A percentile compares a stretch with the other conserved stretches of the same genome.
Conservation (phyloP, 2,888 invertebrate genomes). For the Hirtodrosophila alboralis region DNA sequence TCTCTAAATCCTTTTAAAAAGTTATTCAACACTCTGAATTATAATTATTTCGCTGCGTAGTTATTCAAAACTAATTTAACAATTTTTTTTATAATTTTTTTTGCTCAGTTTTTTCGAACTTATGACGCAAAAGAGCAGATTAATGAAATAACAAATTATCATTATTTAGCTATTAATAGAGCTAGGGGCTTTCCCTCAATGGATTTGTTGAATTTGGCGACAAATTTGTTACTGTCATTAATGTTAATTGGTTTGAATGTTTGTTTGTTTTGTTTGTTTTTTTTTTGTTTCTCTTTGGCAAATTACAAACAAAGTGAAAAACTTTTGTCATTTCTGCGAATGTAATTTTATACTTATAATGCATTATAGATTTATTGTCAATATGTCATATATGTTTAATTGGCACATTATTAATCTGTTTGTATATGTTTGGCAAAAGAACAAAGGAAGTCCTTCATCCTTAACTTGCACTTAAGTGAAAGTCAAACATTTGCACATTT, state of each 20-base stretch:
- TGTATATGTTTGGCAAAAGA: constrained; percentile 12
- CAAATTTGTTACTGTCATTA: constrained; percentile 33
- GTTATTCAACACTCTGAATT: too few relatives aligned
- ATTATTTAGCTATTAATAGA: constrained; percentile 27
- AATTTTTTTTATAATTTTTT: not conserved
- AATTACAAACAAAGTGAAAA: constrained; percentile 24
- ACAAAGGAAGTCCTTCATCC: constrained; percentile 12
- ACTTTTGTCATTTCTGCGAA: constrained; percentile 35
- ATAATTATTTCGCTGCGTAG: too few relatives aligned
- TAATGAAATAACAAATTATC: constrained; percentile 14
- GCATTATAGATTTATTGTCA: constrained; percentile 56
- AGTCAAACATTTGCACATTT: constrained; percentile 70
- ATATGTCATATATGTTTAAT: constrained; percentile 60
- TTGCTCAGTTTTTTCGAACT: not conserved
- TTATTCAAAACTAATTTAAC: too few relatives aligned
- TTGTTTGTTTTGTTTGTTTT: not conserved
- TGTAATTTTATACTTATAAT: too few relatives aligned
- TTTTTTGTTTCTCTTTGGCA: constrained; percentile 1
- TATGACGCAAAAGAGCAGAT: not conserved
- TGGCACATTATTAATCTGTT: constrained; percentile 65
- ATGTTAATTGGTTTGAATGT: constrained; percentile 23
- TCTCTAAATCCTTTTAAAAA: too few relatives aligned
- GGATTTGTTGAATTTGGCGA: not conserved
- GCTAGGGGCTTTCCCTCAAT: constrained; percentile 17
- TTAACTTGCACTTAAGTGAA: constrained; percentile 66